phyloP scores from a whole-genome alignment of 2,888 invertebrate genomes.

The Embidobia sp. region DNA sequence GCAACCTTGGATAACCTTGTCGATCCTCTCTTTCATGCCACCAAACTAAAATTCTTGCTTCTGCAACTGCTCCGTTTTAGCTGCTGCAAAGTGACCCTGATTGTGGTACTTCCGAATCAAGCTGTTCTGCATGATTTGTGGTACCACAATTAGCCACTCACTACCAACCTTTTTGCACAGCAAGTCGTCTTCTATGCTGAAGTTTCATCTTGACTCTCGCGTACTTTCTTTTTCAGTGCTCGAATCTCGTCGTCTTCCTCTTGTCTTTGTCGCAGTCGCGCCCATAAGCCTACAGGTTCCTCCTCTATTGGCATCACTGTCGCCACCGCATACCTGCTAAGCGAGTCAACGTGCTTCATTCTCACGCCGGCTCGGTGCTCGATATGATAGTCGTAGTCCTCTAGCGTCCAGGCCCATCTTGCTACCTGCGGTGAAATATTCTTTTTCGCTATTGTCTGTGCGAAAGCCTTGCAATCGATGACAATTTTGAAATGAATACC shows the following conservation, averaged over 20 bases:
- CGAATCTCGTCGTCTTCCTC: conserved; percentile 1
- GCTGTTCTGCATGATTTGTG: conserved; percentile 38
- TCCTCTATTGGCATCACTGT: too few species aligned
- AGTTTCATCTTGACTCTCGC: too few species aligned
- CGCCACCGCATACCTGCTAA: conserved; percentile 18
- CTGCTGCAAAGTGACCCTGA: conserved; percentile 8
- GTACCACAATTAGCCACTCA: conserved; percentile 52
- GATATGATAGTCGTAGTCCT: conserved; percentile 36
- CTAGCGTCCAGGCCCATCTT: conserved; percentile 42
- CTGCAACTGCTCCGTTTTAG: conserved; percentile 57
- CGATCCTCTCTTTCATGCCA: neutral
- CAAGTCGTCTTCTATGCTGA: conserved; percentile 19
- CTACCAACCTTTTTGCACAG: conserved; percentile 38
- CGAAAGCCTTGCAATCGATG: conserved; percentile 3
- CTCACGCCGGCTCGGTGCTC: conserved; percentile 33
- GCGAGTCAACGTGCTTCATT: conserved; percentile 56
- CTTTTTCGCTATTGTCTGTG: neutral
- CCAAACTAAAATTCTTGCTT: conserved; percentile 55
- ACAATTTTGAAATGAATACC: neutral
- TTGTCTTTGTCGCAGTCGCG: conserved; percentile 1
- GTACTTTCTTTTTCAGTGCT: neutral
- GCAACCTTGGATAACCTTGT: neutral
- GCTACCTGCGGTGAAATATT: conserved; percentile 40
- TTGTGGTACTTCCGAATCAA: conserved; percentile 58
- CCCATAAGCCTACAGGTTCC: neutral